A percentile compares a stretch with the other conserved stretches of the same genome.
Conservation (phyloP, 92 coral and sea anemone genomes). For the Porites rus region DNA sequence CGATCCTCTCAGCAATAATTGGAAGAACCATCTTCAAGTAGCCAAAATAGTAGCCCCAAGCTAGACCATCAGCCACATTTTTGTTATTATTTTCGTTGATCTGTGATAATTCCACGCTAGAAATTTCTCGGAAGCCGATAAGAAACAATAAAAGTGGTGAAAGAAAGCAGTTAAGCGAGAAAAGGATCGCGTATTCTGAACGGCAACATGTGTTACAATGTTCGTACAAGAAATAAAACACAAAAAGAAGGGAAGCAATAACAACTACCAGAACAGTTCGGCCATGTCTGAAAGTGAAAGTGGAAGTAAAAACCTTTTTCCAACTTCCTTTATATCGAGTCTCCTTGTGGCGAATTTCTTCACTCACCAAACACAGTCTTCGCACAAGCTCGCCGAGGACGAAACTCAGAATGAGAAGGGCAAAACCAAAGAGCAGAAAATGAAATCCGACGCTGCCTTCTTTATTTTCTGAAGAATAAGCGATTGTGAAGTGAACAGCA, state of each 20-base stretch:
- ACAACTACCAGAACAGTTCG: slow-evolving; percentile 36
- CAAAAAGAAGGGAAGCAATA: neutral
- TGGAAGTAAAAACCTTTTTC: slow-evolving; percentile 47
- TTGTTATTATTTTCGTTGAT: slow-evolving; percentile 77
- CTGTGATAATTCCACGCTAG: slow-evolving; percentile 80
- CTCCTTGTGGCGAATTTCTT: slow-evolving; percentile 70
- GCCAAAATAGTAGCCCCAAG: slow-evolving; percentile 94
- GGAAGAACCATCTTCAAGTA: slow-evolving; percentile 89
- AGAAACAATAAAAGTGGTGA: slow-evolving; percentile 68
- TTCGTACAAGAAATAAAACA: slow-evolving; percentile 2
- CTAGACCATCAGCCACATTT: slow-evolving; percentile 94
- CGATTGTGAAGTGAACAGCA: neutral
- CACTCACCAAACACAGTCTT: slow-evolving; percentile 70
- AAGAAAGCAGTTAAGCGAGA: slow-evolving; percentile 67
- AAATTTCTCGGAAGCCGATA: slow-evolving; percentile 72
- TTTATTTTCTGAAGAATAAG: no score
- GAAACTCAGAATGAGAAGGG: neutral
- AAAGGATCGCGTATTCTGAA: slow-evolving; percentile 52
- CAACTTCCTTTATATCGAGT: slow-evolving; percentile 75
- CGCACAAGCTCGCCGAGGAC: slow-evolving; percentile 70
- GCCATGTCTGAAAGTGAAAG: slow-evolving; percentile 60
- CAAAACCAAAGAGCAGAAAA: neutral
- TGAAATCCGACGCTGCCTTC: no score
- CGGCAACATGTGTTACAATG: neutral
- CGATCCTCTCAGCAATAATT: slow-evolving; percentile 52